Evolutionary conservation across 2,797 vertebrate genomes (phyloP), one percentile per base, ranked within the genome.

Genomic region (Tokudaia muenninki): DNA sequence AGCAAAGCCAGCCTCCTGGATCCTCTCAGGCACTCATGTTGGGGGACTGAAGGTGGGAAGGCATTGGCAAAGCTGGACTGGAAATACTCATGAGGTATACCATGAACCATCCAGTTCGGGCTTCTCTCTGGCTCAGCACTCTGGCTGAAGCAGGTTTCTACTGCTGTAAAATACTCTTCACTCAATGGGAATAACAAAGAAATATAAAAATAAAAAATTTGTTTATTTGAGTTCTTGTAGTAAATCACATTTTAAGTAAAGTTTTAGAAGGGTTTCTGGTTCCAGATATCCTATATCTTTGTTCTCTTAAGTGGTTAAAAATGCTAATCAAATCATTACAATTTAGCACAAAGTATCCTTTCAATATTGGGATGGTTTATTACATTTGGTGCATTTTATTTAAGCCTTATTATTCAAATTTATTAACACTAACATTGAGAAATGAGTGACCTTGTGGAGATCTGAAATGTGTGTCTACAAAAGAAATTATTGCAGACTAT

Each of bases 351-450:
- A 83, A 91, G 52, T 37, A 22, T 50, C 88, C 89, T 83, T 31
- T 91, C 61, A 24, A 11, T 9, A 34, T 57, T 80, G 82, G 61
- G 12, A 29, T 78, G 26, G 21, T 50, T 82, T 63, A 57, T 74
- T 95, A 24, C 37, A 90, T 87, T 75, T 70, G 74, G 22, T 74
- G 6, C 10, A 0, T 88, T 94, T 92, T 5, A 19, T 89, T 82
- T 93, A 55, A 90, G 90, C 89, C 2, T 7, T 41, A 52, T 70
- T 17, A 70, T 87, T 95, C 29, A 78, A 21, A 94, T 90, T 74
- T 90, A 90, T 84, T 87, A 94, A 87, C 61, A 50, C 86, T 92
- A 91, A 80, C 41, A 47, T 65, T 63, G 34, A 44, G 24, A 86
- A 90, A 88, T 41, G n/a, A 88, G 70, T 88, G 70, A n/a, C 47